Evolutionary conservation across 2,113 vertebrate species (phyloP).

Genomic region (Tychaedon coryphoeus): DNA sequence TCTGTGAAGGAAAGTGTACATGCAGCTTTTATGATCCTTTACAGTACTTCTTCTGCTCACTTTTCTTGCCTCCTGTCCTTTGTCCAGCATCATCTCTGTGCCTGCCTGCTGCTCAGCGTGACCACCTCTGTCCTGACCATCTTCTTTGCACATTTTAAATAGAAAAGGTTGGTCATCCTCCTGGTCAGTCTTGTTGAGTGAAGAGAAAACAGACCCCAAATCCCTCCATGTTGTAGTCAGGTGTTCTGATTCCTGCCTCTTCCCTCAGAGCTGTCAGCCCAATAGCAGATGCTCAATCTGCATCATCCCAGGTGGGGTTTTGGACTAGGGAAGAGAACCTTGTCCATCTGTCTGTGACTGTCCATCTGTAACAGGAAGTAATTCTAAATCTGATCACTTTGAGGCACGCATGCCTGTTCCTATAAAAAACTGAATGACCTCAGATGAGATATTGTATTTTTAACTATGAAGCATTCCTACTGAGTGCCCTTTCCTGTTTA

Average conservation of each 20-base stretch:
- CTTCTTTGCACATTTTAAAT: background rate
- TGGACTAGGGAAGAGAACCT: background rate
- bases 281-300: background rate
- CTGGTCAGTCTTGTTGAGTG: background rate
- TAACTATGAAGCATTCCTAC: background rate
- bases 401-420: background rate
- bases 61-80: background rate
- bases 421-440: background rate
- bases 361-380: background rate
- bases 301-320: background rate
- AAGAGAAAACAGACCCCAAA: background rate
- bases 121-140: background rate
- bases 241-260: background rate
- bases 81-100: background rate
- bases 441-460: background rate
- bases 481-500: conserved; percentile 39
- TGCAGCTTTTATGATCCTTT: conserved; percentile 13
- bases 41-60: background rate
- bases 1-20: background rate
- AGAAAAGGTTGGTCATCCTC: background rate
- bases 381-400: background rate
- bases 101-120: background rate
- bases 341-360: background rate
- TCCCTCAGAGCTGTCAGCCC: background rate
- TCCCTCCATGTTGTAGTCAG: rapidly evolving